These are phyloP conservation scores for Leptinotarsa lineolata DNA, from an alignment of 1,140 invertebrate species.

Conservation along the genomic window DNA sequence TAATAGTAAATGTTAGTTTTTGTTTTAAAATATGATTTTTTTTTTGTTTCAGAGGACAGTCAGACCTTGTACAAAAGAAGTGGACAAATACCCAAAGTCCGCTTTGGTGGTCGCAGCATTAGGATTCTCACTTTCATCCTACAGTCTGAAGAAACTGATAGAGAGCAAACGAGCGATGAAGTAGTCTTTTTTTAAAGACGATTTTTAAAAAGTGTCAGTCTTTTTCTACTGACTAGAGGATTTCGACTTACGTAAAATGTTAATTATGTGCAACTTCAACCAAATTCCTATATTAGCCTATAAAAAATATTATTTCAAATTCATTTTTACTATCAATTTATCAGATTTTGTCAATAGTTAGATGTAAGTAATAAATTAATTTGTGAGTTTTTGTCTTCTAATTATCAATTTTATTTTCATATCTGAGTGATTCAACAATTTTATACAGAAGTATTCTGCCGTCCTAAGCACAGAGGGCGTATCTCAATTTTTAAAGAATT, in stretches of 20 bases:
- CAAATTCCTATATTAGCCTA: constrained; percentile 31
- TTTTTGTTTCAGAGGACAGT: background rate
- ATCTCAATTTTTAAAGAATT: too few relatives aligned
- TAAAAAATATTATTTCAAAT: constrained; percentile 46
- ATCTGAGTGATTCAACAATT: too few relatives aligned
- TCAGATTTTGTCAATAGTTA: background rate
- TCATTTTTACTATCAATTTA: constrained; percentile 45
- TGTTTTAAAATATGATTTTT: background rate
- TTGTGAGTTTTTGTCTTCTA: constrained; percentile 5
- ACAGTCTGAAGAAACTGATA: constrained; percentile 54
- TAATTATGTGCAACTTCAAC: constrained; percentile 22
- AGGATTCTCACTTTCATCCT: constrained; percentile 55
- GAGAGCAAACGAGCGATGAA: constrained; percentile 12
- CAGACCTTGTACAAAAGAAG: too few relatives aligned
- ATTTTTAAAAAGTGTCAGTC: constrained; percentile 8
- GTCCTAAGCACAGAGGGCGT: too few relatives aligned
- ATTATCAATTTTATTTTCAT: too few relatives aligned
- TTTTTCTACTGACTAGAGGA: constrained; percentile 10
- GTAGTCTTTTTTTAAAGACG: too few relatives aligned
- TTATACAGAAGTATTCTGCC: too few relatives aligned
- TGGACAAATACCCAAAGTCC: too few relatives aligned
- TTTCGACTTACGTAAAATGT: background rate
- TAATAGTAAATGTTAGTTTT: too few relatives aligned
- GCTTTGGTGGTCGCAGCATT: constrained; percentile 54
- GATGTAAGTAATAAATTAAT: constrained; percentile 14